Evolutionary conservation across 2,888 invertebrate genomes (phyloP).

Genomic region (Pyrrhosoma nymphula): DNA sequence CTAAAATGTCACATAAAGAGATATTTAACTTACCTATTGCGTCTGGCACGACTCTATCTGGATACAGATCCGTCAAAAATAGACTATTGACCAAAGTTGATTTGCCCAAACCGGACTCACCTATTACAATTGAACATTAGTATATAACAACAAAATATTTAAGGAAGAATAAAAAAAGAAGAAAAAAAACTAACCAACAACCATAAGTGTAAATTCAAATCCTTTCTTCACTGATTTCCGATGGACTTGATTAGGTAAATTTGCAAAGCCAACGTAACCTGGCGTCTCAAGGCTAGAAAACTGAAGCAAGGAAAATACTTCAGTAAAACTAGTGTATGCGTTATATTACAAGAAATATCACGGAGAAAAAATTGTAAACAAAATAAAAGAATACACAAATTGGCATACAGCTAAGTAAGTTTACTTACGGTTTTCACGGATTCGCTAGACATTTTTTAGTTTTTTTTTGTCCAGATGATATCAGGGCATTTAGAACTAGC

Average conservation of each 20-base stretch:
- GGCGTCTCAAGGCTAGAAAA: constrained; percentile 92
- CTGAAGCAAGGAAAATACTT: constrained; percentile 78
- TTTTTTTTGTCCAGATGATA: neutral
- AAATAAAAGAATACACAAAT: neutral
- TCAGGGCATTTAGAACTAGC: neutral
- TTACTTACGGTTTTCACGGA: constrained; percentile 82
- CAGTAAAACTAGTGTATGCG: constrained; percentile 37
- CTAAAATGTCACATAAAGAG: neutral
- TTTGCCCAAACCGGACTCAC: constrained; percentile 94
- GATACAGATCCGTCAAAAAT: constrained; percentile 96
- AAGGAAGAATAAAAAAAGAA: neutral
- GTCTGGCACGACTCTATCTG: constrained; percentile 93
- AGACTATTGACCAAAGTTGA: constrained; percentile 97
- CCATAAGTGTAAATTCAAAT: constrained; percentile 98
- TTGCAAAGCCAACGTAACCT: constrained; percentile 95
- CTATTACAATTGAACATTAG: constrained; percentile 73
- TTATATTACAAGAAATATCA: neutral
- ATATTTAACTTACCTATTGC: constrained; percentile 85
- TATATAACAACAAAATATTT: neutral
- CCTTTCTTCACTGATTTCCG: constrained; percentile 98
- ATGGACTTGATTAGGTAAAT: constrained; percentile 97
- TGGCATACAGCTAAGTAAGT: constrained; percentile 71
- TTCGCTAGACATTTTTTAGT: constrained; percentile 81
- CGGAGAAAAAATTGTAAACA: constrained; percentile 67
- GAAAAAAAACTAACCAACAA: constrained; percentile 83